Base-by-base conservation (phyloP, 1,140 invertebrate genomes). In the Periplaneta americana region DNA sequence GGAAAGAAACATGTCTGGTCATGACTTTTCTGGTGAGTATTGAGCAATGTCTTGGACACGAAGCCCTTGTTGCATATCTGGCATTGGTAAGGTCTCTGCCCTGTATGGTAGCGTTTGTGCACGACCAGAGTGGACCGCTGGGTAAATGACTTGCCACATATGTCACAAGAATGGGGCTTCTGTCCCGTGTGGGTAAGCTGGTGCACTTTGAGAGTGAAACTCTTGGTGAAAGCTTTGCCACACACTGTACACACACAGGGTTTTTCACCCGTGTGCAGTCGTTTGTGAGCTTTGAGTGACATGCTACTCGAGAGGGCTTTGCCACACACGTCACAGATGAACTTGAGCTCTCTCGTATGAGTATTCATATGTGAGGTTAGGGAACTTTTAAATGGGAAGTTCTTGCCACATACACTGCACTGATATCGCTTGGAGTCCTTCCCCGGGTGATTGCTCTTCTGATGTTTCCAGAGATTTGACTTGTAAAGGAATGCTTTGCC, bases 121-220 rank as follows among this genome's bases (percentile, higher is more conserved):
- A 94, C 94, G 81, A 94, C 91, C n/a, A 95, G 88, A 66, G 91
- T 91, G 39, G 93, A 94, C 10, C 94, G 92, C 87, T 96, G 95
- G 1, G 93, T 94, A 87, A 97, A 97, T 15, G 93, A 90, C 85
- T 96, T 93, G 17, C 93, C 91, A 87, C 95, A 97, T 9, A 89
- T 82, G 36, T 90, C 87, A 84, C 90, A 91, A 0, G 87, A 85
- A 80, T 89, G 89, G 0, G 90, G 90, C 82, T 90, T 91, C 39
- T 90, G 88, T 1, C 89, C 90, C 15, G 85, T 85, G 75, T 85
- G 85, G 22, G 83, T 85, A 9, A 57, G 37, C 57, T 32, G 32
- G 87, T 96, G 95, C 28, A 94, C 94, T 82, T 94, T 91, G 22
- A 95, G 88, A 74, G 91, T 91, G 48, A 93, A 94, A 11, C 94